Conservation (phyloP, 2,888 invertebrate species). For the Periphyllus acericola region DNA sequence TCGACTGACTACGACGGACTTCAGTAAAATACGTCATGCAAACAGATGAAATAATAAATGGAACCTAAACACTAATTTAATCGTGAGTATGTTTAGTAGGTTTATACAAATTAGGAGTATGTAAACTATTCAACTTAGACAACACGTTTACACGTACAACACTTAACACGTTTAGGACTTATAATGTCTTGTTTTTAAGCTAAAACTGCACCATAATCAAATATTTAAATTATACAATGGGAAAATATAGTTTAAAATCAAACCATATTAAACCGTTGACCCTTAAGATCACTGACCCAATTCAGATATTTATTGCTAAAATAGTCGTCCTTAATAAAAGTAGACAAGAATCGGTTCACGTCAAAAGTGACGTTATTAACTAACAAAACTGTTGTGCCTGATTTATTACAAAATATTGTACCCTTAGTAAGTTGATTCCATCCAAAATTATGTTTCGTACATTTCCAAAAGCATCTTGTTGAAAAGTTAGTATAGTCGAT, state of each 20-base stretch:
- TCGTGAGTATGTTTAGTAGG: neutral
- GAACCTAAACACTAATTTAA: neutral
- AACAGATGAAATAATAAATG: neutral
- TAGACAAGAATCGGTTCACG: too few species aligned
- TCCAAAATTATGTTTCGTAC: too few species aligned
- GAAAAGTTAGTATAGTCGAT: too few species aligned
- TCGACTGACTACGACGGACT: neutral
- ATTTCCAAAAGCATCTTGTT: too few species aligned
- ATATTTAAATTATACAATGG: neutral
- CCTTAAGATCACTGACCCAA: neutral
- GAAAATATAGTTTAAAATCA: neutral
- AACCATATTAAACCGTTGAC: neutral
- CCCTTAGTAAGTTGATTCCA: too few species aligned
- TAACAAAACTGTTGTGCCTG: too few species aligned
- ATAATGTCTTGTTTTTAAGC: too few species aligned
- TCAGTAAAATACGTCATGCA: neutral
- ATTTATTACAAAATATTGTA: too few species aligned
- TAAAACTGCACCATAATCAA: too few species aligned
- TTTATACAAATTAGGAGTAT: too few species aligned
- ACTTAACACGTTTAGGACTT: neutral
- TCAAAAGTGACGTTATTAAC: too few species aligned
- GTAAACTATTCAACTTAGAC: neutral
- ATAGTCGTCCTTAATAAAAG: neutral
- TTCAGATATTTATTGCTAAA: neutral
- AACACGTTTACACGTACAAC: neutral